phyloP scores from a whole-genome alignment of 1,140 invertebrate species.

The Arion vulgaris region DNA sequence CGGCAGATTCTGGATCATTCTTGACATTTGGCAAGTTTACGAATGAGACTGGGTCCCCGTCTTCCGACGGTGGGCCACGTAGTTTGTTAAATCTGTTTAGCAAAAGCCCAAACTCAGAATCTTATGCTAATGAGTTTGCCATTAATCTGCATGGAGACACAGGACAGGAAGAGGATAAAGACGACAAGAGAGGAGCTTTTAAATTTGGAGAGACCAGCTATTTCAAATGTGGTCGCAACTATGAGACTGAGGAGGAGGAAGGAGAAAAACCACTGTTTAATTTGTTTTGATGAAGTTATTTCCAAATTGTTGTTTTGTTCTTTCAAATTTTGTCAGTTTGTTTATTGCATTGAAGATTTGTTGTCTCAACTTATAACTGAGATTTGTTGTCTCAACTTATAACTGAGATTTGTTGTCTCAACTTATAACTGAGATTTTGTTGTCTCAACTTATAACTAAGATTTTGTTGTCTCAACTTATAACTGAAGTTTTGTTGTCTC shows the following conservation, averaged over 20 bases:
- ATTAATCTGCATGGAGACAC: neutral
- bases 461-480: too few species aligned
- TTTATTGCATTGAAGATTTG: too few species aligned
- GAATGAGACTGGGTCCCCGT: neutral
- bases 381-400: too few species aligned
- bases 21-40: conserved; percentile 8
- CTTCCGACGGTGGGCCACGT: neutral
- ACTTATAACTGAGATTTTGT: too few species aligned
- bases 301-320: too few species aligned
- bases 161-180: neutral
- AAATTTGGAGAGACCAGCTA: neutral
- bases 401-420: too few species aligned
- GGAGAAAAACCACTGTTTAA: conserved; percentile 5
- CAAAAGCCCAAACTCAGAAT: neutral
- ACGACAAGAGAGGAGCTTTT: neutral
- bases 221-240: neutral
- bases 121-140: neutral
- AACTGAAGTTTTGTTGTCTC: too few species aligned
- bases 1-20: neutral
- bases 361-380: too few species aligned
- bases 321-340: too few species aligned
- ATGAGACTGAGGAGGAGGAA: neutral
- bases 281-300: neutral
- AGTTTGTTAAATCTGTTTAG: conserved; percentile 8
- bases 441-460: too few species aligned